Conservation (phyloP, 2,113 vertebrate species). For the Sander vitreus region DNA sequence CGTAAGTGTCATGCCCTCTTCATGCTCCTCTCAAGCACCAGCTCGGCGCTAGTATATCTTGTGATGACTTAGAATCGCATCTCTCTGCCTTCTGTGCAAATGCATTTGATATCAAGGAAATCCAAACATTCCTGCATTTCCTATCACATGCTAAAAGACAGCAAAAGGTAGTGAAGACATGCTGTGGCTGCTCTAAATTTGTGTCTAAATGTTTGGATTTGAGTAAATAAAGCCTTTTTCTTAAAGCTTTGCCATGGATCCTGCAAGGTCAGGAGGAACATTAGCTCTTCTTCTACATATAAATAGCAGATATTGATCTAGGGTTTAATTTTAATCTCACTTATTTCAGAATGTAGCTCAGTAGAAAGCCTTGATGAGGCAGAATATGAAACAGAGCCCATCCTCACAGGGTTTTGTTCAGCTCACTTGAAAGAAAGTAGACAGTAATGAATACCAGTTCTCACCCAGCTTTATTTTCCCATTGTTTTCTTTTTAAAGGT, state of each 20-base stretch:
- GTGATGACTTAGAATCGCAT: conserved; percentile 50
- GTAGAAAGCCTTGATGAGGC: conserved; percentile 69
- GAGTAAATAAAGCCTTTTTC: conserved; percentile 39
- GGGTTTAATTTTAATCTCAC: conserved; percentile 82
- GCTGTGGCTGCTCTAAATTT: conserved; percentile 5
- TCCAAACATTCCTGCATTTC: conserved; percentile 30
- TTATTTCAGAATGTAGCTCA: conserved; percentile 63
- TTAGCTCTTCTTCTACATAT: conserved; percentile 53
- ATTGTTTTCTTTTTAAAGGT: conserved; percentile 32
- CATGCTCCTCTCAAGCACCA: conserved; percentile 58
- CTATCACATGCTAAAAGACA: neutral
- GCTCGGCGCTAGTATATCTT: conserved; percentile 49
- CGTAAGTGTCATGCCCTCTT: conserved; percentile 85
- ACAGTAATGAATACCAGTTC: conserved; percentile 53
- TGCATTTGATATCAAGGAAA: conserved; percentile 25
- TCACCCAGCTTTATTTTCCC: conserved; percentile 54
- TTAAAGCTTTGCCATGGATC: conserved; percentile 33
- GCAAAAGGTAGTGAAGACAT: neutral
- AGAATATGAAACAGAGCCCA: conserved; percentile 49
- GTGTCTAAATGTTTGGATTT: conserved; percentile 23
- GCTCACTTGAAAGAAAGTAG: conserved; percentile 57
- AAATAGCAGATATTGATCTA: conserved; percentile 78
- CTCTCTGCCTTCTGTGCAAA: conserved; percentile 30
- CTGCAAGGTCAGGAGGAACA: conserved; percentile 70
- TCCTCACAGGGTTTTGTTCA: conserved; percentile 57